Evolutionary conservation across 2,797 vertebrate species (phyloP).

Genomic region (Pseudochaenichthys georgianus): DNA sequence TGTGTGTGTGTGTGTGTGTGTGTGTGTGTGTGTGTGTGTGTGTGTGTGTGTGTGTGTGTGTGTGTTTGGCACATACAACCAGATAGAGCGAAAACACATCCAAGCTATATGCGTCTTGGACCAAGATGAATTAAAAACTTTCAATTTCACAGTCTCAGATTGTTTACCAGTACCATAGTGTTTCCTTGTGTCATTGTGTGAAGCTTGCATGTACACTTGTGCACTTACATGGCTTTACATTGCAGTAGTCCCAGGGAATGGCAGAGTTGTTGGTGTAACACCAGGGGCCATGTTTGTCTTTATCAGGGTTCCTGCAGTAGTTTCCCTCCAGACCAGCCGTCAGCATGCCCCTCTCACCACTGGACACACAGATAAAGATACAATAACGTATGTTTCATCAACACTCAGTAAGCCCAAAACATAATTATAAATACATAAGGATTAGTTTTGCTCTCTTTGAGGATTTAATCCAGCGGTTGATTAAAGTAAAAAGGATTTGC

Average conservation of each 20-base stretch:
- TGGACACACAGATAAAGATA: conserved; percentile 59
- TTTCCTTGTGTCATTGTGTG: not conserved
- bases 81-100: conserved; percentile 18
- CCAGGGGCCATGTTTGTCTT: conserved; percentile 97
- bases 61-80: conserved; percentile 5
- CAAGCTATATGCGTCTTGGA: conserved; percentile 1
- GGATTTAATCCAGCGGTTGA: conserved; percentile 19
- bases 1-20: no score
- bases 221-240: conserved; percentile 93
- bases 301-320: conserved; percentile 97
- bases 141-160: conserved; percentile 15
- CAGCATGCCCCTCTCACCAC: conserved; percentile 73
- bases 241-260: conserved; percentile 97
- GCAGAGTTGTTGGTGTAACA: conserved; percentile 95
- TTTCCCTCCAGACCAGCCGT: conserved; percentile 88
- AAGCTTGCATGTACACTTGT: conserved; percentile 3
- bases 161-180: not conserved
- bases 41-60: not conserved
- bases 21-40: no score
- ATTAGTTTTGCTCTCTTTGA: not conserved
- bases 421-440: conserved; percentile 36
- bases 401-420: conserved; percentile 36
- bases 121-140: conserved; percentile 14
- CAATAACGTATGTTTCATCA: conserved; percentile 38
- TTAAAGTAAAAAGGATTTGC: conserved; percentile 31